A percentile compares a stretch with the other conserved stretches of the same genome.
Conservation (phyloP, 1,140 invertebrate genomes). For the Eubasilissa regina region DNA sequence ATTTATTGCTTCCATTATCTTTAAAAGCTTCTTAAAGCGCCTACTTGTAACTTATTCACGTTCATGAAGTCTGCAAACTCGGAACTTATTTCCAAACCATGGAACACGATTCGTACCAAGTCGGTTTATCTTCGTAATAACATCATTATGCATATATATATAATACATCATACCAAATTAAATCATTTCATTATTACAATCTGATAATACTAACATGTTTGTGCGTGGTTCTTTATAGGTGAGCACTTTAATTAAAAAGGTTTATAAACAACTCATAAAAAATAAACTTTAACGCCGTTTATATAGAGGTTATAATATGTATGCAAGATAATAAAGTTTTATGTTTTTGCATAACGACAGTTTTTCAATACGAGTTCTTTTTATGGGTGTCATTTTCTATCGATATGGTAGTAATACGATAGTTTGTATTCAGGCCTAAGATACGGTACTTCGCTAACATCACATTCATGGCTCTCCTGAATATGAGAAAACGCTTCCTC, state of each 20-base stretch:
- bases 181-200: too few relatives aligned
- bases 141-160: too few relatives aligned
- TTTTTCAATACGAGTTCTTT: constrained; percentile 40
- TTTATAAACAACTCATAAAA: too few relatives aligned
- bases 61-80: constrained; percentile 43
- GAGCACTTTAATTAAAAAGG: too few relatives aligned
- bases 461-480: neutral
- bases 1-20: constrained; percentile 50
- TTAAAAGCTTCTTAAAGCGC: constrained; percentile 50
- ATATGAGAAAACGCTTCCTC: constrained; percentile 1
- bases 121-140: too few relatives aligned
- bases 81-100: constrained; percentile 48
- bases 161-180: too few relatives aligned
- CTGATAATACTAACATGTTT: too few relatives aligned
- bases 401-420: constrained; percentile 22
- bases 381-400: constrained; percentile 29
- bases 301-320: neutral
- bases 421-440: constrained; percentile 21
- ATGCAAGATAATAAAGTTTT: neutral
- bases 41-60: constrained; percentile 49
- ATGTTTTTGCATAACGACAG: constrained; percentile 42
- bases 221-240: too few relatives aligned
- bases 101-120: constrained; percentile 27
- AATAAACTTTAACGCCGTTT: too few relatives aligned
- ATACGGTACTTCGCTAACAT: neutral